Percentiles rank a stretch among this genome's conserved stretches.
Conservation (phyloP, 2,888 invertebrate genomes). For the Chrysolina haemoptera region DNA sequence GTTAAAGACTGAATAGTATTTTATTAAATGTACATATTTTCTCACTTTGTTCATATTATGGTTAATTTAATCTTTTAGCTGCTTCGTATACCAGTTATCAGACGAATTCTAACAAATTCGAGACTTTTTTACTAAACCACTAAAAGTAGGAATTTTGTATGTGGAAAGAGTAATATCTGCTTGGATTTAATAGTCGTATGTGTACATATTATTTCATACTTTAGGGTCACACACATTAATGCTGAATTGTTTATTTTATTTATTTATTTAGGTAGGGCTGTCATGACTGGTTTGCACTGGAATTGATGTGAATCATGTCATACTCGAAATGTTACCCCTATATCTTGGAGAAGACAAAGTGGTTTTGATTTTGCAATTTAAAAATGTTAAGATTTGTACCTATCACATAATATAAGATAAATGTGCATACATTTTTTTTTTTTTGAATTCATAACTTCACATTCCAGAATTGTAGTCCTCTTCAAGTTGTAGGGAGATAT, state of each 20-base stretch:
- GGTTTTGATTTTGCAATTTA: too few relatives aligned
- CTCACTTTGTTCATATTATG: constrained; percentile 27
- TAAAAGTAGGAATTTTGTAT: constrained; percentile 38
- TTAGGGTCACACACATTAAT: constrained; percentile 45
- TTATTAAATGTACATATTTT: constrained; percentile 42
- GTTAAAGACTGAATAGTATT: constrained; percentile 51
- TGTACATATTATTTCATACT: constrained; percentile 40
- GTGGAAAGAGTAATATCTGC: constrained; percentile 30
- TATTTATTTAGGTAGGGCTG: constrained; percentile 20
- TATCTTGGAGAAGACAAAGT: neutral
- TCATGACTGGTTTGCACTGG: neutral
- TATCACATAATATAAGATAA: too few relatives aligned
- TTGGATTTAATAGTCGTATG: constrained; percentile 32
- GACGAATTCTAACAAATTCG: constrained; percentile 29
- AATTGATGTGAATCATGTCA: neutral
- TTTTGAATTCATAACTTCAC: too few relatives aligned
- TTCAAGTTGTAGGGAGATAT: neutral
- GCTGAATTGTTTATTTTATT: constrained; percentile 44
- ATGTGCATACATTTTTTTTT: too few relatives aligned
- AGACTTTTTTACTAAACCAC: constrained; percentile 38
- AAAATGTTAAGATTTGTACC: too few relatives aligned
- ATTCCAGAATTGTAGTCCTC: neutral
- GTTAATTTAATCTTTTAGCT: constrained; percentile 19
- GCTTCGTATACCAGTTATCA: constrained; percentile 42
- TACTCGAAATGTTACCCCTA: neutral